A percentile compares a stretch with the other conserved stretches of the same genome.
Evolutionary conservation across 1,140 invertebrate species (phyloP).

Genomic region (Drosophila repletoides): DNA sequence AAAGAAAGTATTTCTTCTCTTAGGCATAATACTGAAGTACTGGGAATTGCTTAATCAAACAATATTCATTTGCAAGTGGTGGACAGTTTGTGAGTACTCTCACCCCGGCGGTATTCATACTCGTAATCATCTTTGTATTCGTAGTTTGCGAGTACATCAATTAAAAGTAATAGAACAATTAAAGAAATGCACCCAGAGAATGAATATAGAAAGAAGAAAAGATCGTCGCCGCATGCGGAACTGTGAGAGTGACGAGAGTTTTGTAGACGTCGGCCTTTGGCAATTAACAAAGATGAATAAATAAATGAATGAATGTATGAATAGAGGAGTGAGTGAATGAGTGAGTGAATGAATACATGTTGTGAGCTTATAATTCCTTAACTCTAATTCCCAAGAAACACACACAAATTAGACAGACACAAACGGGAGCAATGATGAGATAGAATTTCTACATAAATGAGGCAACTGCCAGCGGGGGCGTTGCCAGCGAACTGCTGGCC

Average conservation of each 20-base stretch:
- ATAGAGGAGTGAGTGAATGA: conserved; percentile 41
- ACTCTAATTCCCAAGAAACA: conserved; percentile 71
- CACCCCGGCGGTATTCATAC: too few species aligned
- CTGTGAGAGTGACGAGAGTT: conserved; percentile 57
- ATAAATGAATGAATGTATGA: conserved; percentile 60
- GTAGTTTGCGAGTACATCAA: conserved; percentile 63
- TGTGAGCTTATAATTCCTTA: conserved; percentile 57
- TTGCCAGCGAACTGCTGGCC: conserved; percentile 24
- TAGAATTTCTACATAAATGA: conserved; percentile 39
- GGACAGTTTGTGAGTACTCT: conserved; percentile 9
- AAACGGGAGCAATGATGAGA: conserved; percentile 44
- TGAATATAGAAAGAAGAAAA: conserved; percentile 44
- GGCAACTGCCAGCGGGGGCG: conserved; percentile 40
- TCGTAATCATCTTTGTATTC: too few species aligned
- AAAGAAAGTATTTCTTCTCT: too few species aligned
- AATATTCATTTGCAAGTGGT: conserved; percentile 47
- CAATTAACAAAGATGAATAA: conserved; percentile 48
- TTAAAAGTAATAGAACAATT: conserved; percentile 80
- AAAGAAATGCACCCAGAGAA: conserved; percentile 65
- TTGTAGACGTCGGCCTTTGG: conserved; percentile 48
- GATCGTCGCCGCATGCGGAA: conserved; percentile 45
- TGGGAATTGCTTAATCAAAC: conserved; percentile 41
- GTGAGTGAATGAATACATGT: conserved; percentile 17
- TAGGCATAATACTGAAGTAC: not conserved
- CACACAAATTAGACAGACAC: conserved; percentile 69